These are phyloP conservation scores for Raja brachyura DNA, from an alignment of 2,113 vertebrate species.

Conservation along the genomic window DNA sequence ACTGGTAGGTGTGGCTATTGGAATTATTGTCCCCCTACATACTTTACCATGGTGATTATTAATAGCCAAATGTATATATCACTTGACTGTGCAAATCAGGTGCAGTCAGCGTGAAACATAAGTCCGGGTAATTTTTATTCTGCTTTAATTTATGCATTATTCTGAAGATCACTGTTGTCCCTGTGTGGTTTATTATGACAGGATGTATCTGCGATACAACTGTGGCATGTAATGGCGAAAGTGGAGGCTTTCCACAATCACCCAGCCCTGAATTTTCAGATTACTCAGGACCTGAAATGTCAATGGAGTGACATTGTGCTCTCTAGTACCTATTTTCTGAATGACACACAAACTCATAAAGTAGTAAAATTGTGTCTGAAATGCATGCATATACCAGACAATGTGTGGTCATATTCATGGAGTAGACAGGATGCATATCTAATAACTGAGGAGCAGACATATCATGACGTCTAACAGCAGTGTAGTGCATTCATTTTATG, in stretches of 20 bases:
- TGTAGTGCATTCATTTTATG: too few relatives aligned
- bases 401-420: too few relatives aligned
- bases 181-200: background rate
- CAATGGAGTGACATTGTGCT: background rate
- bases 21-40: background rate
- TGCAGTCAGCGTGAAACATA: background rate
- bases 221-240: background rate
- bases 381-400: too few relatives aligned
- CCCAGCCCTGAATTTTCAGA: background rate
- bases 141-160: constrained; percentile 5
- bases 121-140: background rate
- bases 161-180: background rate
- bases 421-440: too few relatives aligned
- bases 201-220: background rate
- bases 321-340: too few relatives aligned
- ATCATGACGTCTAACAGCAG: too few relatives aligned
- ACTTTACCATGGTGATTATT: background rate
- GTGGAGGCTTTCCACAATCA: background rate
- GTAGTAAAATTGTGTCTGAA: too few relatives aligned
- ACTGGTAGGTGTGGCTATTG: background rate
- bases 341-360: too few relatives aligned
- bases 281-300: background rate
- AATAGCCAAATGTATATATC: background rate
- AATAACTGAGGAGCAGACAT: too few relatives aligned
- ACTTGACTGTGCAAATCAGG: background rate